Evolutionary conservation across 2,888 invertebrate species (phyloP).

Genomic region (Pharmacophagus antenor): DNA sequence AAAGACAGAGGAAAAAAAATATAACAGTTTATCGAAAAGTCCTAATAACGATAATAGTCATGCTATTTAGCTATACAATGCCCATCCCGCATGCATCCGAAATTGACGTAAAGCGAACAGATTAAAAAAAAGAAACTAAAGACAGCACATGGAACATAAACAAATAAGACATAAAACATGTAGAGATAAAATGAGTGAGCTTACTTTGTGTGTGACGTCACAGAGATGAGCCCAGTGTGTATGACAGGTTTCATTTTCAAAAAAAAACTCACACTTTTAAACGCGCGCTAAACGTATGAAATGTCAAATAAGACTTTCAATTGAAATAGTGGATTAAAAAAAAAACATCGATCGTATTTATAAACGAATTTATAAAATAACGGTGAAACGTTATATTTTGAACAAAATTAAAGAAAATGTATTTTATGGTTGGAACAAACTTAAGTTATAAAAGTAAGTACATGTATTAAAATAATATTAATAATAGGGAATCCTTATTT

Average conservation of each 20-base stretch:
- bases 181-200: constrained; percentile 48
- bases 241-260: constrained; percentile 61
- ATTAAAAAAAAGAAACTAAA: not conserved
- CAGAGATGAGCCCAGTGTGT: constrained; percentile 33
- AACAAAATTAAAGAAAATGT: too few species aligned
- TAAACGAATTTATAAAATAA: too few species aligned
- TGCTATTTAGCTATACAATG: not conserved
- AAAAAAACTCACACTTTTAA: constrained; percentile 36
- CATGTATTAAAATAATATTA: too few species aligned
- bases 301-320: too few species aligned
- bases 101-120: not conserved
- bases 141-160: not conserved
- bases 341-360: too few species aligned
- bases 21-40: too few species aligned
- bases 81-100: constrained; percentile 8
- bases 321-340: too few species aligned
- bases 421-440: too few species aligned
- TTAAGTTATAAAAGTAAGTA: too few species aligned
- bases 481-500: too few species aligned
- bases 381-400: too few species aligned
- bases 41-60: not conserved
- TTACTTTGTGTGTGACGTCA: constrained; percentile 57
- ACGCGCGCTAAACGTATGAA: not conserved
- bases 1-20: not conserved
- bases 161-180: constrained; percentile 35